Evolutionary conservation across 2,888 invertebrate species (phyloP).

Genomic region (Drosophila helvetica): DNA sequence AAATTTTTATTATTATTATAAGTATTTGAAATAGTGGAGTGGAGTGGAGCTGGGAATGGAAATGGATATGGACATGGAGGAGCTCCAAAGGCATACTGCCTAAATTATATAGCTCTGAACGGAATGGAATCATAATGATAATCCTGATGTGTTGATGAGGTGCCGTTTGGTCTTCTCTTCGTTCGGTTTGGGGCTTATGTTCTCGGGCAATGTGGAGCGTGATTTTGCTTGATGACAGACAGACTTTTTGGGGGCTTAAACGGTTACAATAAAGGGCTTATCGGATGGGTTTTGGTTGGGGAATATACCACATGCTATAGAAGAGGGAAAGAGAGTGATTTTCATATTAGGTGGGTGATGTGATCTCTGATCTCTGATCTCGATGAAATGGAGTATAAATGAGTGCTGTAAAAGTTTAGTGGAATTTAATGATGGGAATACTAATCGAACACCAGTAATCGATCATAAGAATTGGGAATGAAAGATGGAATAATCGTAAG

Average conservation of each 20-base stretch:
- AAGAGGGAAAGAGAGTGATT: constrained; percentile 13
- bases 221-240: constrained; percentile 44
- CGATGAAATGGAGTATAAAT: not conserved
- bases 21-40: constrained; percentile 20
- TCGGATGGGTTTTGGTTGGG: constrained; percentile 20
- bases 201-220: constrained; percentile 57
- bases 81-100: constrained; percentile 30
- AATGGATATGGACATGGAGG: not conserved
- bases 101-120: constrained; percentile 51
- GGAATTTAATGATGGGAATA: not conserved
- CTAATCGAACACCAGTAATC: too few relatives aligned
- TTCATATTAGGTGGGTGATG: constrained; percentile 1
- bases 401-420: not conserved
- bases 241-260: constrained; percentile 30
- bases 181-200: not conserved
- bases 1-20: constrained; percentile 66
- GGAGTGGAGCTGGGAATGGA: not conserved
- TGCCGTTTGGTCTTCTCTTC: constrained; percentile 66
- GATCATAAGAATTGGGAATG: not conserved
- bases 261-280: constrained; percentile 51
- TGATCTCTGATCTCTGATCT: constrained; percentile 1
- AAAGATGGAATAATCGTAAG: too few relatives aligned
- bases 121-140: constrained; percentile 61
- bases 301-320: too few relatives aligned
- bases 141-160: constrained; percentile 79